Evolutionary conservation across 2,797 vertebrate genomes (phyloP).

Genomic region (Lophotriccus pileatus): DNA sequence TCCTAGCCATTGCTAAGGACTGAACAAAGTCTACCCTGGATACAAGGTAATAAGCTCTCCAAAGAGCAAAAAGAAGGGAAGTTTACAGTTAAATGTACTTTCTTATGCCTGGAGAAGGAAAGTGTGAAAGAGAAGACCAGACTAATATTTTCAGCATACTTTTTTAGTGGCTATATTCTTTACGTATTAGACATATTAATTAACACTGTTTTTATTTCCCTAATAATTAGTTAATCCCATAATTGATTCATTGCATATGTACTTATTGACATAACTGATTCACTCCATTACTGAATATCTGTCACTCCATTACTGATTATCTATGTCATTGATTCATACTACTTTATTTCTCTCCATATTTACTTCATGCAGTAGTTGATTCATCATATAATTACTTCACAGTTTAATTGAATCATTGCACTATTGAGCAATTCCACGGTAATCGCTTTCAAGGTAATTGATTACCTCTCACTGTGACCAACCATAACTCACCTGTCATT

Average conservation of each 20-base stretch:
- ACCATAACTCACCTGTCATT: not conserved
- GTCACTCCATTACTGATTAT: not conserved
- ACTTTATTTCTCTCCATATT: slow-evolving; percentile 18
- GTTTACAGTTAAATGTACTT: not conserved
- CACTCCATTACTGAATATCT: not conserved
- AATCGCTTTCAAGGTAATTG: not conserved
- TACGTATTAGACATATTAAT: not conserved
- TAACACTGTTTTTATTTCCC: not conserved
- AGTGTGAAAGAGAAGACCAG: not conserved
- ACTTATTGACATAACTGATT: not conserved
- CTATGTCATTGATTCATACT: slow-evolving; percentile 1
- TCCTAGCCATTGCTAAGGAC: not conserved
- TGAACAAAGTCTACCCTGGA: not conserved
- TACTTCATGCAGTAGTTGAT: not conserved
- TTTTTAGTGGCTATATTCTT: not conserved
- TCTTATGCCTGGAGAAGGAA: not conserved
- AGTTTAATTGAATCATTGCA: slow-evolving; percentile 2
- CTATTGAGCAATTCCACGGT: not conserved
- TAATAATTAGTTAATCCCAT: not conserved
- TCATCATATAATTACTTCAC: slow-evolving; percentile 23
- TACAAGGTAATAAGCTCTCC: not conserved
- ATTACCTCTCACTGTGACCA: not conserved
- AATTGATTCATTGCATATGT: not conserved
- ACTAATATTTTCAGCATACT: not conserved
- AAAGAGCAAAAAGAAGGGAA: not conserved